These are phyloP conservation scores for Schizotus pectinicornis DNA, from an alignment of 2,888 invertebrate genomes.

Conservation along the genomic window DNA sequence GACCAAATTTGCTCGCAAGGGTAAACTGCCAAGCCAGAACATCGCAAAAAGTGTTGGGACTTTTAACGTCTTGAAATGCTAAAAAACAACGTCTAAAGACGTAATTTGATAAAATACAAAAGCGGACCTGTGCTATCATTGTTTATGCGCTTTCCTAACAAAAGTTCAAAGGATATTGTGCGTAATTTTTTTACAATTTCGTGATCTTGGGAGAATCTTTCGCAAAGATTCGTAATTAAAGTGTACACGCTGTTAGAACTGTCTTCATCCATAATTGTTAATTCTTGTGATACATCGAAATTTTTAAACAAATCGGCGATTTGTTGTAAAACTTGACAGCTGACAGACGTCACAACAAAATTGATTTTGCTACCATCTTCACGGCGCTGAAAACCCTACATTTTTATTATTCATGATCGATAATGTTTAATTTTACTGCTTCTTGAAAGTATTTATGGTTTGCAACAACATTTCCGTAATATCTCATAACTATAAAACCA, in stretches of 20 bases:
- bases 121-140: constrained; percentile 18
- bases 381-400: too few relatives aligned
- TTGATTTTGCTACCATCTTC: constrained; percentile 9
- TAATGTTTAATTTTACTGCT: background rate
- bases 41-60: constrained; percentile 47
- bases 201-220: constrained; percentile 41
- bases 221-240: constrained; percentile 52
- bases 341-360: constrained; percentile 12
- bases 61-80: constrained; percentile 42
- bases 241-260: constrained; percentile 37
- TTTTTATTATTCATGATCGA: background rate
- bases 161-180: constrained; percentile 49
- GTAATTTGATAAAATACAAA: background rate
- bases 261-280: constrained; percentile 23
- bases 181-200: constrained; percentile 43
- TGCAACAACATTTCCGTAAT: too few relatives aligned
- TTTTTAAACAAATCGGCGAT: constrained; percentile 5
- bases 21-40: constrained; percentile 51
- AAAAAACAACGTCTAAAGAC: constrained; percentile 14
- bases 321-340: constrained; percentile 11
- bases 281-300: constrained; percentile 1
- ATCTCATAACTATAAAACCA: too few relatives aligned
- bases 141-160: constrained; percentile 36
- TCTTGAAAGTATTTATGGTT: too few relatives aligned
- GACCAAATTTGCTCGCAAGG: constrained; percentile 45